A percentile compares a stretch with the other conserved stretches of the same genome.
Evolutionary conservation across 2,113 vertebrate genomes (phyloP).

Genomic region (Eurystomus gularis): DNA sequence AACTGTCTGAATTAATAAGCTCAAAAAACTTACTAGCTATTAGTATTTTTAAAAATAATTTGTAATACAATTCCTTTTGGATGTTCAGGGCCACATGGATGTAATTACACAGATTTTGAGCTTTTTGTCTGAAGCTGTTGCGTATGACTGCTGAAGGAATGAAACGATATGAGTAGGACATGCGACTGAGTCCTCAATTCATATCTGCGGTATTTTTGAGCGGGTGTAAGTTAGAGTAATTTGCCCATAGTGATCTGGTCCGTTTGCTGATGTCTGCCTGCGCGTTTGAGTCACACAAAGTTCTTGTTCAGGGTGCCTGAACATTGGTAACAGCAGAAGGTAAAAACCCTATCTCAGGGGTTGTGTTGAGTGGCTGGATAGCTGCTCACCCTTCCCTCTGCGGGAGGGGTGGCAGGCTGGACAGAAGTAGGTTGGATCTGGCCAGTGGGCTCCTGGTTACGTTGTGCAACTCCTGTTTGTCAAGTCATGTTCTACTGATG

Average conservation of each 20-base stretch:
- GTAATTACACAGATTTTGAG: neutral
- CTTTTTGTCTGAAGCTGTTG: neutral
- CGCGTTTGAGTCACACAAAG: neutral
- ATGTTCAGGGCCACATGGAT: neutral
- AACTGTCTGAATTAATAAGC: neutral
- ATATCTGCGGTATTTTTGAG: neutral
- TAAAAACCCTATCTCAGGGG: neutral
- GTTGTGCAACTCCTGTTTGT: neutral
- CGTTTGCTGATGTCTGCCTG: neutral
- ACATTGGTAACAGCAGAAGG: neutral
- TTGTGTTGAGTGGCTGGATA: accelerated
- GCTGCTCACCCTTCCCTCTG: neutral
- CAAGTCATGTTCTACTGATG: neutral
- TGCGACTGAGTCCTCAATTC: neutral
- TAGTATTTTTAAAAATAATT: neutral
- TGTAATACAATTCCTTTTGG: neutral
- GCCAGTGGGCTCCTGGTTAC: neutral
- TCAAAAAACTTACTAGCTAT: neutral
- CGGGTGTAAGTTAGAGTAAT: neutral
- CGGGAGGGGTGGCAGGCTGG: neutral
- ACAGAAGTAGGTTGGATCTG: neutral
- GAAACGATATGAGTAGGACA: accelerated
- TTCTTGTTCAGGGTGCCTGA: neutral
- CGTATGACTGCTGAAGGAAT: neutral
- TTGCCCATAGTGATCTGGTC: neutral